A percentile compares a stretch with the other conserved stretches of the same genome.
Evolutionary conservation across 2,888 invertebrate species (phyloP).

Genomic region (Gymnocheta viridis): DNA sequence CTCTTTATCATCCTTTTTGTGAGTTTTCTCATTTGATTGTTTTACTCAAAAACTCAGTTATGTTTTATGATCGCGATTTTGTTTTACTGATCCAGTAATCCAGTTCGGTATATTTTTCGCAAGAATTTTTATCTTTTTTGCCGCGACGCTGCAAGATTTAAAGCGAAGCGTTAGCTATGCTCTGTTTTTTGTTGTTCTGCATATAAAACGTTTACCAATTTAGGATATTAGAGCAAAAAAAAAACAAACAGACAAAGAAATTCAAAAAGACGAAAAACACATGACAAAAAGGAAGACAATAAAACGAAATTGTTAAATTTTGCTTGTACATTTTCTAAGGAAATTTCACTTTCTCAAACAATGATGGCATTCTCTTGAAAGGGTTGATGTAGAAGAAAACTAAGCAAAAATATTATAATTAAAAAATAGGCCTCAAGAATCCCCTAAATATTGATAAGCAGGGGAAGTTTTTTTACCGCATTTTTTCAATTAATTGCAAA

Average conservation of each 20-base stretch:
- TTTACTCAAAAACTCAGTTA: conserved; percentile 26
- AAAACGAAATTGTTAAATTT: not conserved
- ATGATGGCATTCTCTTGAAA: not conserved
- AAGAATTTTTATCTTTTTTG: conserved; percentile 25
- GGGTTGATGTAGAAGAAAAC: not conserved
- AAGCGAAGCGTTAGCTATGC: conserved; percentile 47
- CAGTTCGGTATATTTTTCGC: conserved; percentile 51
- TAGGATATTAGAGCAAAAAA: conserved; percentile 63
- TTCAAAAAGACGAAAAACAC: conserved; percentile 1
- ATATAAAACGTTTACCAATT: conserved; percentile 54
- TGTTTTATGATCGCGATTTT: conserved; percentile 43
- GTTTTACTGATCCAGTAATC: conserved; percentile 59
- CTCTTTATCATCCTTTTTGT: conserved; percentile 15
- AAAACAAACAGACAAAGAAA: conserved; percentile 4
- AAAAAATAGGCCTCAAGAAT: too few species aligned
- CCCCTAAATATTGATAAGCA: too few species aligned
- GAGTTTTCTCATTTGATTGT: conserved; percentile 17
- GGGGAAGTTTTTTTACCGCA: too few species aligned
- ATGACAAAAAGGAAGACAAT: conserved; percentile 21
- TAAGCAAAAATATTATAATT: not conserved
- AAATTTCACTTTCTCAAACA: not conserved
- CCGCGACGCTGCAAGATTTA: not conserved
- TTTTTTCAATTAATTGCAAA: too few species aligned
- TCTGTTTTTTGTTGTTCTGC: conserved; percentile 59
- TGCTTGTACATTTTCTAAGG: conserved; percentile 18